Evolutionary conservation across 1,140 invertebrate genomes (phyloP), one percentile per base, ranked within the genome.

Genomic region (Calephelis virginiensis): DNA sequence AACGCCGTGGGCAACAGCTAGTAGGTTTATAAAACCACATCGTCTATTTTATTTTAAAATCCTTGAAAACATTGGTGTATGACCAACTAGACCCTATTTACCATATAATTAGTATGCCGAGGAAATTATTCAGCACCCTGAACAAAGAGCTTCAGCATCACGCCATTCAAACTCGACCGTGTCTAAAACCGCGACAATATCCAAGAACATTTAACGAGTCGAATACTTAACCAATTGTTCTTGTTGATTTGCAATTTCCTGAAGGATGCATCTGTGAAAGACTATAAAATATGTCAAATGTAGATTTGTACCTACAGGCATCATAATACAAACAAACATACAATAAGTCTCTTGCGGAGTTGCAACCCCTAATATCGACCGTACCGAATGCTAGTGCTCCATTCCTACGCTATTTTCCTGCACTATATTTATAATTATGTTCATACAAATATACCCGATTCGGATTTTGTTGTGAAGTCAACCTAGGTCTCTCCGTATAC

Each of bases 121-220:
- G 71, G 66, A 69, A 62, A 66, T 74, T 45, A 65, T 45, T 59
- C 50, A 65, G 56, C 56, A 59, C 56, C 38, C 14, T 49, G 28
- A 40, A 50, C 28, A 56, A 45, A 28, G 46, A 47, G 40, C 14
- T 28, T 13, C 48, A 64, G 49, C 14, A 38, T 45, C 8, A 45
- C 50, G 49, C 43, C 84, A 85, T 86, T 86, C 82, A 86, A 76
- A 83, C 68, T 80, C 80, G 81, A 85, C 86, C 86, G 84, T 89
- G 78, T 86, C 86, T 72, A 87, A 89, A 70, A 53, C 69, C 8
- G 50, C 14, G 37, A 80, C 76, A 86, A 86, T 80, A 75, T 73
- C 72, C 72, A 68, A 74, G 70, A 69, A 70, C 78, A 77, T 78
- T 77, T 76, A 74, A 84, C 64, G 74, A 69, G 49, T 74, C 68